phyloP scores from a whole-genome alignment of 1,140 invertebrate species.

The Aphidius gifuensis region DNA sequence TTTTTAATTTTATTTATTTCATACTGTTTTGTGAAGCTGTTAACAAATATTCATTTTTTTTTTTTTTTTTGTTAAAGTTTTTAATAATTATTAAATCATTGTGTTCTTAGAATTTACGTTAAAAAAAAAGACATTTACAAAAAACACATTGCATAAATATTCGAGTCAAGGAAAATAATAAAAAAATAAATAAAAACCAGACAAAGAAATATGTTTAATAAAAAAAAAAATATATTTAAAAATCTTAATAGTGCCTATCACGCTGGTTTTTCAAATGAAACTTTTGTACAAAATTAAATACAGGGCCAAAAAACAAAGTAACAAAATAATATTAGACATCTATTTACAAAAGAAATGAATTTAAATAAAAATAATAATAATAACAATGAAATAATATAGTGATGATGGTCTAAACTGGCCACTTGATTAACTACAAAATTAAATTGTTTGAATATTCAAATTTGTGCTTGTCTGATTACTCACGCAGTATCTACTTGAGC shows the following conservation, averaged over 20 bases:
- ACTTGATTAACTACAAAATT: no score
- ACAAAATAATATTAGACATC: constrained; percentile 38
- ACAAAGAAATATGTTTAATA: constrained; percentile 25
- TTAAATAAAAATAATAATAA: constrained; percentile 16
- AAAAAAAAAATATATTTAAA: constrained; percentile 31
- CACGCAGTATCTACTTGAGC: no score
- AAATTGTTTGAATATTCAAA: no score
- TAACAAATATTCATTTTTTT: no score
- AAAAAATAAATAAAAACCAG: constrained; percentile 24
- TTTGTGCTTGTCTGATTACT: no score
- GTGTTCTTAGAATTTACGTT: background rate
- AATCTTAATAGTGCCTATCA: constrained; percentile 49
- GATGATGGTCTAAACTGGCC: no score
- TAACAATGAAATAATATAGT: constrained; percentile 18
- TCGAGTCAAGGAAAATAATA: constrained; percentile 32
- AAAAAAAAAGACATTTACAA: constrained; percentile 1
- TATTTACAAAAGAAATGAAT: constrained; percentile 33
- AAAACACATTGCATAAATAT: constrained; percentile 28
- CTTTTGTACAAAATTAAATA: constrained; percentile 52
- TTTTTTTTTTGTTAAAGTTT: no score
- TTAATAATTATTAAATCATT: no score
- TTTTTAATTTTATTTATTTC: no score
- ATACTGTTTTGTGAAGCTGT: no score
- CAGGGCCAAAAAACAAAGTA: constrained; percentile 43
- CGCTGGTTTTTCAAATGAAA: constrained; percentile 39